Conservation (phyloP, 2,797 vertebrate genomes). For the Notoglanidium macrostoma region DNA sequence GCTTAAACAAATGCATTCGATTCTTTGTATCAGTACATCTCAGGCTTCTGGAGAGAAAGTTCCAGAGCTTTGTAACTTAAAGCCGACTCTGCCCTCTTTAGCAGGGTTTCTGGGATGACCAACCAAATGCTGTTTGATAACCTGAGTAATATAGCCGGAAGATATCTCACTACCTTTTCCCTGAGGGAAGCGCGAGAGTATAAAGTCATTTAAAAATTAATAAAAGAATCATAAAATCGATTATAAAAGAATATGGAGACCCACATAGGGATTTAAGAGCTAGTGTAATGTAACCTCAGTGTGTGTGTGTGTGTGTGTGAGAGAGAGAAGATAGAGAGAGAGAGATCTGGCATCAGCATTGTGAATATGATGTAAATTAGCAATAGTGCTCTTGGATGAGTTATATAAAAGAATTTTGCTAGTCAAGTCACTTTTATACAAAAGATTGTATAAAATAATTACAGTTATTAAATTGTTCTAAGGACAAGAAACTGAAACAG, state of each 20-base stretch:
- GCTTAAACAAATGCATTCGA: neutral
- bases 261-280: neutral
- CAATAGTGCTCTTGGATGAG: neutral
- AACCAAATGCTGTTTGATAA: slow-evolving; percentile 1
- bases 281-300: neutral
- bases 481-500: neutral
- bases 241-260: slow-evolving; percentile 1
- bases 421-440: neutral
- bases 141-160: neutral
- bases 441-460: neutral
- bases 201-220: neutral
- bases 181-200: too few species aligned
- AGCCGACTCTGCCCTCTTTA: neutral
- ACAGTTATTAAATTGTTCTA: neutral
- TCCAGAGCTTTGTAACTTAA: neutral
- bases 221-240: neutral
- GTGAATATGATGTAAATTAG: neutral
- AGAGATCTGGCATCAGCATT: neutral
- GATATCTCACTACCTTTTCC: neutral
- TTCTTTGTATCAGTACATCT: neutral
- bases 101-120: slow-evolving; percentile 4
- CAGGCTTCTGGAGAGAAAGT: neutral
- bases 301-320: neutral
- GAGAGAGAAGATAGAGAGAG: neutral
- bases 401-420: neutral